Evolutionary conservation across 1,140 invertebrate genomes (phyloP).

Genomic region (Ceratina australensis): DNA sequence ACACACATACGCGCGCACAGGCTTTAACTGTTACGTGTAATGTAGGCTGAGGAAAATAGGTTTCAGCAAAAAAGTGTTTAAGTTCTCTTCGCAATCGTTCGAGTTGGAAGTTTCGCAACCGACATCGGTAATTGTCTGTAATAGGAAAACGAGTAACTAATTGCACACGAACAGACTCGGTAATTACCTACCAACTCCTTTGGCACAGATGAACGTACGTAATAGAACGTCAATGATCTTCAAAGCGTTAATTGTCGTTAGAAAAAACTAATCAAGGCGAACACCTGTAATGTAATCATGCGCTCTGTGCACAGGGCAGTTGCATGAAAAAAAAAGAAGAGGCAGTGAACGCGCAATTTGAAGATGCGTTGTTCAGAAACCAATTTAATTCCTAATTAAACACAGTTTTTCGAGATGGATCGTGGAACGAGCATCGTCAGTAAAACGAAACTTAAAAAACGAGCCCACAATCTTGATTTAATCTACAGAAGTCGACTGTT

Average conservation of each 20-base stretch:
- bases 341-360: too few relatives aligned
- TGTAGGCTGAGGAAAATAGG: background rate
- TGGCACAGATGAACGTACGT: slow-evolving; percentile 1
- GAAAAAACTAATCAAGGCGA: background rate
- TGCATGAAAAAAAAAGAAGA: too few relatives aligned
- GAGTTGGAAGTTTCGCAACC: slow-evolving; percentile 5
- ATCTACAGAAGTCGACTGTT: slow-evolving; percentile 17
- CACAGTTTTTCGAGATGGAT: background rate
- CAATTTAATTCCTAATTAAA: background rate
- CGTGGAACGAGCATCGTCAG: background rate
- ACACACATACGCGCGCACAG: too few relatives aligned
- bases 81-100: background rate
- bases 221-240: background rate
- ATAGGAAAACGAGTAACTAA: slow-evolving; percentile 28
- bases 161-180: background rate
- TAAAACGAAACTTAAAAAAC: background rate
- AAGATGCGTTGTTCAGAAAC: too few relatives aligned
- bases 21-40: background rate
- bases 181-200: slow-evolving; percentile 18
- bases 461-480: slow-evolving; percentile 1
- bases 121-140: slow-evolving; percentile 15
- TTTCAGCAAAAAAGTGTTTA: slow-evolving; percentile 8
- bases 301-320: too few relatives aligned
- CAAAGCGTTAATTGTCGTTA: background rate
- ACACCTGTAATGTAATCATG: background rate